These are phyloP conservation scores for Ptychochromis oligacanthus DNA, from an alignment of 2,113 vertebrate species.

Conservation along the genomic window DNA sequence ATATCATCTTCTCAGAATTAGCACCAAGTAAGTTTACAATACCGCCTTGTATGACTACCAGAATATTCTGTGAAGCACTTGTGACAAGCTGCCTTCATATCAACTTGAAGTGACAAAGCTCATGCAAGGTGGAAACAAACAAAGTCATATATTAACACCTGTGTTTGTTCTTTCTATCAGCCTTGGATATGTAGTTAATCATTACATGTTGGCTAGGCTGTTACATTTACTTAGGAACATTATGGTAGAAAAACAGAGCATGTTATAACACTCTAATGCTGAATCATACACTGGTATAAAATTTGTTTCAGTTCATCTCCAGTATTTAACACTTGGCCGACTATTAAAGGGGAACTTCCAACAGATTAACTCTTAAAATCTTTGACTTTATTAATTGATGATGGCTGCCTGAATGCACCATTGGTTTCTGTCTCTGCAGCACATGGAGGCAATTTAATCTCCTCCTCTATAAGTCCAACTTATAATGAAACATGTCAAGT, in stretches of 20 bases:
- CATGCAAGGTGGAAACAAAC: neutral
- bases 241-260: neutral
- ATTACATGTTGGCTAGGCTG: neutral
- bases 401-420: neutral
- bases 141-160: neutral
- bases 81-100: neutral
- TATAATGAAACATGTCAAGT: neutral
- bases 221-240: neutral
- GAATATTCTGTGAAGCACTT: neutral
- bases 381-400: slow-evolving; percentile 11
- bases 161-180: slow-evolving; percentile 35
- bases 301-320: neutral
- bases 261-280: neutral
- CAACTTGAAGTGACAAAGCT: neutral
- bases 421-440: neutral
- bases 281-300: neutral
- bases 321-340: neutral
- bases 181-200: slow-evolving; percentile 6
- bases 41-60: neutral
- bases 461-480: neutral
- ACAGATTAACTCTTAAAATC: neutral
- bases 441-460: neutral
- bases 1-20: neutral
- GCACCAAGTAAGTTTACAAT: neutral
- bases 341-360: neutral